These are phyloP conservation scores for Cremastobaeus sp. DNA, from an alignment of 2,888 invertebrate species.

Conservation along the genomic window DNA sequence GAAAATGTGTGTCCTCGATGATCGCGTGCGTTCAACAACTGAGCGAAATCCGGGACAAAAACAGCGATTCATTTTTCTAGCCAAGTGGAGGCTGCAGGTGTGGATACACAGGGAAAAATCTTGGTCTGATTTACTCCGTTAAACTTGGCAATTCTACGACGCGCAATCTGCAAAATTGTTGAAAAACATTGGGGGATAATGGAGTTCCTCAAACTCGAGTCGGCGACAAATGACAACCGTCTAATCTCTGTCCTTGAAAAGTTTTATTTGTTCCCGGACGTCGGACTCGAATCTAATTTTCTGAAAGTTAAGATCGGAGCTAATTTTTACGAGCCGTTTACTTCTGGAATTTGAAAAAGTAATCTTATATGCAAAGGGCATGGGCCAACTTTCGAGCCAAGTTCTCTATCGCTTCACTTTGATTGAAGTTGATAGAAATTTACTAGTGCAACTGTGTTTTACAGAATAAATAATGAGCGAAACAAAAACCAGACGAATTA, in stretches of 20 bases:
- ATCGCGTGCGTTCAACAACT: background rate
- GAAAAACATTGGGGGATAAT: slow-evolving; percentile 42
- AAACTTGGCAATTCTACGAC: slow-evolving; percentile 31
- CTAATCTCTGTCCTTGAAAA: slow-evolving; percentile 48
- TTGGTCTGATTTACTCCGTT: slow-evolving; percentile 39
- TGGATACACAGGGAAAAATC: slow-evolving; percentile 26
- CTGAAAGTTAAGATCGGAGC: slow-evolving; percentile 12
- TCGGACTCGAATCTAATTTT: slow-evolving; percentile 20
- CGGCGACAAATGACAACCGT: slow-evolving; percentile 43
- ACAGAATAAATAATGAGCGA: no score
- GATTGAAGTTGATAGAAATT: slow-evolving; percentile 20
- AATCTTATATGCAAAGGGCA: background rate
- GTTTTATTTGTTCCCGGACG: slow-evolving; percentile 33
- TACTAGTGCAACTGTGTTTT: no score
- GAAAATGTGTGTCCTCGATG: slow-evolving; percentile 20
- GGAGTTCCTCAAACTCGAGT: slow-evolving; percentile 30
- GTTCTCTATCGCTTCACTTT: slow-evolving; percentile 15
- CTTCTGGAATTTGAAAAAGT: background rate
- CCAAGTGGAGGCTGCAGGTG: slow-evolving; percentile 48
- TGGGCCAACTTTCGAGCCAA: slow-evolving; percentile 11
- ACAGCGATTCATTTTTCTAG: slow-evolving; percentile 26
- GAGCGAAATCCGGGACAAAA: slow-evolving; percentile 9
- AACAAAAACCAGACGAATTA: slow-evolving; percentile 18
- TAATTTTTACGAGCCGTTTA: slow-evolving; percentile 19
- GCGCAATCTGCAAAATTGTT: slow-evolving; percentile 54